Base-by-base conservation (phyloP, 2,113 vertebrate species). In the Dasypus novemcinctus region DNA sequence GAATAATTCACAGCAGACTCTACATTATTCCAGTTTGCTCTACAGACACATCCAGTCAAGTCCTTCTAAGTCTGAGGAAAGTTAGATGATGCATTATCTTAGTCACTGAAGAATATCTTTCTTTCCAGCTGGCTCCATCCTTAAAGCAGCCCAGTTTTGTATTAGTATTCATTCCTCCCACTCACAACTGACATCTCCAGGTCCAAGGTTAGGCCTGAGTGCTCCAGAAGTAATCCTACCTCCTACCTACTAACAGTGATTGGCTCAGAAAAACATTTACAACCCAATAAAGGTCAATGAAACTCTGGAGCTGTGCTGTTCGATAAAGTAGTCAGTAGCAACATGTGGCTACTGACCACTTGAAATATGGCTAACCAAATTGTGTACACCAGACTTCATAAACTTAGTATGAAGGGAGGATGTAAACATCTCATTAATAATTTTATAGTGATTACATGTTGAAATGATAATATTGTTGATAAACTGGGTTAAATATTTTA, bases 181-280 rank as follows among this genome's bases (percentile, higher is more conserved):
- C 23, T 57, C 61, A 92, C 0, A 94, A 90, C 54, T 63, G 59
- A 96, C 72, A 82, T 91, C 49, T 88, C 82, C 76, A 82, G 80
- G 80, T 93, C 74, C 43, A 85, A 46, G 59, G 33, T 12, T 79
- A 49, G 43, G 63, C 59, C 49, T 63, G 18, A 93, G 1, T 69
- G 80, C 46, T 91, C 83, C 71, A 87, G 83, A 91, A 92, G 84
- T 84, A 92, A 96, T 41, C 21, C 43, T 81, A 90, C 66, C 59
- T 80, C 82, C 36, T 49, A 49, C 46, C 46, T 49, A 87, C 33
- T 46, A 74, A 92, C 71, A 82, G n/a, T 79, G 49, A 95, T 0
- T 80, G 74, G 83, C 75, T 94, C 75, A 79, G 27, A 90, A 94
- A 54, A 84, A 29, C 86, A 46, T n/a, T 89, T 41, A 95, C 25